Evolutionary conservation across 2,888 invertebrate genomes (phyloP).

Genomic region (Petrolisthes cinctipes): DNA sequence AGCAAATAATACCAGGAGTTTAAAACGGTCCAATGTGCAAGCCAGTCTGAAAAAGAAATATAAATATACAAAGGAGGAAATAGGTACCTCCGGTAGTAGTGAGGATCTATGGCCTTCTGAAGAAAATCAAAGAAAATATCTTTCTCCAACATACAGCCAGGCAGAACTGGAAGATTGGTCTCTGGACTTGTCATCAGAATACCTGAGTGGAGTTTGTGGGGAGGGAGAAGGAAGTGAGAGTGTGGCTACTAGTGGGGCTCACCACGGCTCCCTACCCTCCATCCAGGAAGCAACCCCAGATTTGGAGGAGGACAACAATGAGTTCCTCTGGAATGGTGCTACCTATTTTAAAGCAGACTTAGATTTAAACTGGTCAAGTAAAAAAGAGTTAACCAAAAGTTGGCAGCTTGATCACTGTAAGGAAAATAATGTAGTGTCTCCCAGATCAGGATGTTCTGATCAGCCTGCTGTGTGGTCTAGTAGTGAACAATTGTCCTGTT

Average conservation of each 20-base stretch:
- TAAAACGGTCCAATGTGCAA: slow-evolving; percentile 42
- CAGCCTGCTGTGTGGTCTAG: slow-evolving; percentile 64
- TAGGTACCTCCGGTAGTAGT: slow-evolving; percentile 45
- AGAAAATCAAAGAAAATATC: slow-evolving; percentile 49
- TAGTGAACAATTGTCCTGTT: slow-evolving; percentile 63
- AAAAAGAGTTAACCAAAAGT: slow-evolving; percentile 48
- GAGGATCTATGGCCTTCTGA: slow-evolving; percentile 53
- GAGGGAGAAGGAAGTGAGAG: slow-evolving; percentile 76
- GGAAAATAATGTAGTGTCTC: slow-evolving; percentile 60
- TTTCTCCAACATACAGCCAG: slow-evolving; percentile 78
- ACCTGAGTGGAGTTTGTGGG: slow-evolving; percentile 70
- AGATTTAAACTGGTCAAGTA: slow-evolving; percentile 61
- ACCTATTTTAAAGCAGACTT: slow-evolving; percentile 72
- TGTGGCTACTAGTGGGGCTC: slow-evolving; percentile 55
- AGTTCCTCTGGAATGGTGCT: slow-evolving; percentile 82
- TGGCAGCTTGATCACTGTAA: slow-evolving; percentile 60
- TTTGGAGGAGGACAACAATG: slow-evolving; percentile 81
- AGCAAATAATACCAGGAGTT: slow-evolving; percentile 43
- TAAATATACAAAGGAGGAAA: slow-evolving; percentile 28
- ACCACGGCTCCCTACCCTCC: slow-evolving; percentile 74
- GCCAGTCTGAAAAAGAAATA: slow-evolving; percentile 50
- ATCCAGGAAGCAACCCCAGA: slow-evolving; percentile 79
- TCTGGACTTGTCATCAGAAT: slow-evolving; percentile 80
- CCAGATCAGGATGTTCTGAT: slow-evolving; percentile 58
- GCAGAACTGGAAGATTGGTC: slow-evolving; percentile 86